These are phyloP conservation scores for Anhinga rufa DNA, from an alignment of 2,113 vertebrate genomes.

Conservation along the genomic window DNA sequence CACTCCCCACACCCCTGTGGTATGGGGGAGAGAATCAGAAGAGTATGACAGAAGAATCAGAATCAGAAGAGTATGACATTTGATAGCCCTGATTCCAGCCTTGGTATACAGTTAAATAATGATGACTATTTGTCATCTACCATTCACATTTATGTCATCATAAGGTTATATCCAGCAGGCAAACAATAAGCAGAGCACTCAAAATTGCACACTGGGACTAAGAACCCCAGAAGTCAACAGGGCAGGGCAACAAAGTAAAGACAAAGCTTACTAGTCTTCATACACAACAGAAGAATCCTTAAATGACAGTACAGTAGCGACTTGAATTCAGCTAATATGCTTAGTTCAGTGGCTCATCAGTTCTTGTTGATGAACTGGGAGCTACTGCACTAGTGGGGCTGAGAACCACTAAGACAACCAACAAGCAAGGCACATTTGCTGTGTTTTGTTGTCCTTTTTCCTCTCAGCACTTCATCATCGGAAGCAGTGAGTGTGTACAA, in stretches of 20 bases:
- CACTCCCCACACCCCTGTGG: no score
- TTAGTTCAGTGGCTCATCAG: not conserved
- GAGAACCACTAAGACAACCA: not conserved
- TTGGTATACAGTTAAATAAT: not conserved
- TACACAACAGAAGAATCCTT: not conserved
- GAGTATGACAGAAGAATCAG: no score
- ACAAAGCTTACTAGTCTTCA: not conserved
- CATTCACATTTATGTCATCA: not conserved
- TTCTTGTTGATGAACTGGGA: not conserved
- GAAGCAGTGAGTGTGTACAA: slow-evolving; percentile 15
- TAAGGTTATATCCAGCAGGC: not conserved
- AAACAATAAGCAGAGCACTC: not conserved
- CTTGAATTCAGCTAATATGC: not conserved
- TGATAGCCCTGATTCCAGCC: not conserved
- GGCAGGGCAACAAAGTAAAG: not conserved
- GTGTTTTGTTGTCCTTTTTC: not conserved
- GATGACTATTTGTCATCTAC: not conserved
- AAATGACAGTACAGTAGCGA: not conserved
- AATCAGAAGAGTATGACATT: no score
- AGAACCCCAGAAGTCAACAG: not conserved
- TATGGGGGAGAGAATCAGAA: no score
- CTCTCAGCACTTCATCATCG: not conserved
- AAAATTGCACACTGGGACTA: not conserved
- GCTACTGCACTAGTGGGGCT: not conserved
- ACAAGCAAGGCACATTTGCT: not conserved